Evolutionary conservation across 1,140 invertebrate genomes (phyloP).

Genomic region (Trachymyrmex septentrionalis): DNA sequence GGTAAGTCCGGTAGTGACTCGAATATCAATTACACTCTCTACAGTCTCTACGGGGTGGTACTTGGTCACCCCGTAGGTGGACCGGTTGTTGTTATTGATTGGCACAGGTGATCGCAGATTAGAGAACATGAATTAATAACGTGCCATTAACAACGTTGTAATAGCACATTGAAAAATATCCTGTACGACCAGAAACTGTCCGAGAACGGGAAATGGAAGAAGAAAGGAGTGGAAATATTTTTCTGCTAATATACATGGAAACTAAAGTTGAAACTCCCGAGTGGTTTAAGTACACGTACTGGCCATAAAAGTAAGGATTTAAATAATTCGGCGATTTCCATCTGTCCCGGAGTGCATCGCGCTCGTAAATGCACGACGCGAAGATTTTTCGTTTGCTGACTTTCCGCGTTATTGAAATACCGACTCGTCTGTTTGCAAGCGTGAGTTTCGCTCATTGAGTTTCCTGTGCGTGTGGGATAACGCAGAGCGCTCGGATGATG

Average conservation of each 20-base stretch:
- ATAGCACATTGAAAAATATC: constrained; percentile 10
- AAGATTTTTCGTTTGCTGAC: not conserved
- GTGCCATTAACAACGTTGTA: constrained; percentile 45
- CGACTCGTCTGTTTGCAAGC: constrained; percentile 29
- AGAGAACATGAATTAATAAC: constrained; percentile 1
- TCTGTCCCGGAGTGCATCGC: constrained; percentile 1
- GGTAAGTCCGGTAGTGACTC: constrained; percentile 33
- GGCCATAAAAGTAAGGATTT: constrained; percentile 30
- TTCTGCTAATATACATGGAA: constrained; percentile 6
- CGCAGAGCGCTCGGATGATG: not conserved
- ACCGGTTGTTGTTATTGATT: constrained; percentile 65
- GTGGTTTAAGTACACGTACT: not conserved
- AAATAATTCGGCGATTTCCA: constrained; percentile 58
- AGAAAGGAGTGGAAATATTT: constrained; percentile 3
- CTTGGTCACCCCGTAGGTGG: constrained; percentile 64
- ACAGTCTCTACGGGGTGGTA: constrained; percentile 17
- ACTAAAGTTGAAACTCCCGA: constrained; percentile 12
- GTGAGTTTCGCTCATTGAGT: not conserved
- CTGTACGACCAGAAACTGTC: not conserved
- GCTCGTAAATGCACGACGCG: not conserved
- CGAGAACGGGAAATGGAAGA: not conserved
- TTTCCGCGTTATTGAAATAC: constrained; percentile 22
- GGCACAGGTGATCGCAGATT: constrained; percentile 49
- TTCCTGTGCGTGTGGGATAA: constrained; percentile 35
- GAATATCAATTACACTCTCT: constrained; percentile 38